These are phyloP conservation scores for Magallana nippona DNA, from an alignment of 2,888 invertebrate species.

Conservation along the genomic window DNA sequence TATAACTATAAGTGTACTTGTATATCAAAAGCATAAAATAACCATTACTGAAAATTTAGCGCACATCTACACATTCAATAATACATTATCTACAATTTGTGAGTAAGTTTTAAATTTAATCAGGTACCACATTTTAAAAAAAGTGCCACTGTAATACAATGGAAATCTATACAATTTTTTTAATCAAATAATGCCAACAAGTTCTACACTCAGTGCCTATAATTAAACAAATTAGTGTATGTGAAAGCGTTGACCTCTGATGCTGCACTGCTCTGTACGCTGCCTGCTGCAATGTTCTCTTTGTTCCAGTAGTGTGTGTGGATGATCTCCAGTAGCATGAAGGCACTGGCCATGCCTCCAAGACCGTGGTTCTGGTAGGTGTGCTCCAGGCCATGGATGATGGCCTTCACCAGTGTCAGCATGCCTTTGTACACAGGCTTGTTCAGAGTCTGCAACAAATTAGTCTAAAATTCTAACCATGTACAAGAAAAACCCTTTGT, in stretches of 20 bases:
- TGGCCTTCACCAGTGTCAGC: constrained; percentile 93
- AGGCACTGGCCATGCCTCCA: constrained; percentile 96
- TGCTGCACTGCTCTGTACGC: constrained; percentile 73
- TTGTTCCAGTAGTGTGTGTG: constrained; percentile 92
- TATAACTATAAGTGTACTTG: too few relatives aligned
- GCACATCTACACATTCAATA: too few relatives aligned
- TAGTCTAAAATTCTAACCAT: not conserved
- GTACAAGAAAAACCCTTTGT: not conserved
- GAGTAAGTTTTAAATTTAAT: too few relatives aligned
- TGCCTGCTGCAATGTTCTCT: constrained; percentile 58
- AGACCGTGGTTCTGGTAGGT: constrained; percentile 95
- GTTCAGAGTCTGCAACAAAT: constrained; percentile 82
- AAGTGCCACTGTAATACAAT: too few relatives aligned
- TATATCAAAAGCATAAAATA: too few relatives aligned
- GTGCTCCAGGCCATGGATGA: constrained; percentile 93
- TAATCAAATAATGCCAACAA: too few relatives aligned
- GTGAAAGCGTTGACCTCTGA: constrained; percentile 69
- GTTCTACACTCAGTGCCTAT: too few relatives aligned
- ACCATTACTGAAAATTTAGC: too few relatives aligned
- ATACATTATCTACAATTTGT: too few relatives aligned
- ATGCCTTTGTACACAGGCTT: constrained; percentile 98
- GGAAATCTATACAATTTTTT: too few relatives aligned
- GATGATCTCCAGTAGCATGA: constrained; percentile 97
- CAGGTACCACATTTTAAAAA: too few relatives aligned
- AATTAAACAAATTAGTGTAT: too few relatives aligned